These are phyloP conservation scores for Drosophila ercepeae DNA, from an alignment of 1,140 invertebrate genomes.

Conservation along the genomic window DNA sequence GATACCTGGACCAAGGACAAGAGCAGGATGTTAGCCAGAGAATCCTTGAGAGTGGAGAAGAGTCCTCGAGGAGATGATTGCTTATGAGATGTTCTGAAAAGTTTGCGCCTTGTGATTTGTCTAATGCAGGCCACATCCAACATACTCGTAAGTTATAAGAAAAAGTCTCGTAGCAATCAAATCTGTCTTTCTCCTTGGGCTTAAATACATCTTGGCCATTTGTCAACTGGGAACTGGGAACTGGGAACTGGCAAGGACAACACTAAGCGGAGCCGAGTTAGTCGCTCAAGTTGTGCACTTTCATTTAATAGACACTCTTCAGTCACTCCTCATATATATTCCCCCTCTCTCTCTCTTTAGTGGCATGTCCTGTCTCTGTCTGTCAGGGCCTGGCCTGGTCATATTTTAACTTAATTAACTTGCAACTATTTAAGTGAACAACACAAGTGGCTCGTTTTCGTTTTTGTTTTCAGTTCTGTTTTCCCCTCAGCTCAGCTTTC, in stretches of 20 bases:
- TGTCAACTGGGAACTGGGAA: too few relatives aligned
- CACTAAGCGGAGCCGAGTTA: constrained; percentile 34
- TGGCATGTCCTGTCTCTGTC: background rate
- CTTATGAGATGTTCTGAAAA: constrained; percentile 17
- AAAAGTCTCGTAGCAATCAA: constrained; percentile 25
- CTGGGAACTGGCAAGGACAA: constrained; percentile 37
- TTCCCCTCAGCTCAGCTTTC: background rate
- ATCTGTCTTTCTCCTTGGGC: constrained; percentile 18
- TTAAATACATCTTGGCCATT: constrained; percentile 42
- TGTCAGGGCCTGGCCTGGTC: constrained; percentile 25
- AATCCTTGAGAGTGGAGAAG: constrained; percentile 7
- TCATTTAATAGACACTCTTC: constrained; percentile 45
- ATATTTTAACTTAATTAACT: constrained; percentile 76
- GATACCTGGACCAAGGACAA: constrained; percentile 1
- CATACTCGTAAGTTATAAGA: background rate
- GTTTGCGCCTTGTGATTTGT: constrained; percentile 45
- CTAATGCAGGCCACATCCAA: constrained; percentile 34
- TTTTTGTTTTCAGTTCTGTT: background rate
- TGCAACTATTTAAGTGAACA: constrained; percentile 74
- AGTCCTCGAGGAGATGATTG: constrained; percentile 11
- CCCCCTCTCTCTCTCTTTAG: background rate
- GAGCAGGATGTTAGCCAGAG: too few relatives aligned
- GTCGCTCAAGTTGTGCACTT: constrained; percentile 55
- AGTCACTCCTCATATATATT: background rate
- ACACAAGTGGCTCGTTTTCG: constrained; percentile 60